Conservation (phyloP, 2,888 invertebrate genomes). For the Lamproptera curius region DNA sequence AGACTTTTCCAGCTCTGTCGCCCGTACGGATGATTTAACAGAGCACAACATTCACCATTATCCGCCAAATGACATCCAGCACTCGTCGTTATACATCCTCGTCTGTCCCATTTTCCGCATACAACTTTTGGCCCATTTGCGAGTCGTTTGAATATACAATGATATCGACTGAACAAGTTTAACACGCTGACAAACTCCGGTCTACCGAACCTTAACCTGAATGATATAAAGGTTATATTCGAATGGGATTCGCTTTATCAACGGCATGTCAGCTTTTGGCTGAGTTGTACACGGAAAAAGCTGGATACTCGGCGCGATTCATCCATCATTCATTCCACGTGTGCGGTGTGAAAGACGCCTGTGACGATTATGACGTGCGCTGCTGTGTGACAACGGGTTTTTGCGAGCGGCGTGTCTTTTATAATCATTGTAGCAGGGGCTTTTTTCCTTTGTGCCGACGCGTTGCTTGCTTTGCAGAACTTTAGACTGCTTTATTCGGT, state of each 20-base stretch:
- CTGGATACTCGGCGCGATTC: conserved; percentile 60
- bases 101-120: conserved; percentile 49
- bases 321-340: conserved; percentile 69
- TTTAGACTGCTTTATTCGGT: conserved; percentile 40
- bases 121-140: conserved; percentile 67
- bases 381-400: conserved; percentile 39
- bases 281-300: conserved; percentile 52
- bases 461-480: conserved; percentile 41
- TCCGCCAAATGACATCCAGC: conserved; percentile 1
- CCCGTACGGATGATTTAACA: neutral
- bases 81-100: conserved; percentile 31
- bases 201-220: conserved; percentile 8
- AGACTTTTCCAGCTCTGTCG: neutral
- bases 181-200: conserved; percentile 5
- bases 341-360: conserved; percentile 64
- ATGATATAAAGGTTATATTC: conserved; percentile 32
- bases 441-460: conserved; percentile 43
- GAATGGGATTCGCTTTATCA: conserved; percentile 17
- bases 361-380: conserved; percentile 62
- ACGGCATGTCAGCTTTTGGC: conserved; percentile 31
- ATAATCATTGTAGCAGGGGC: conserved; percentile 40
- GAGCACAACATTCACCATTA: neutral
- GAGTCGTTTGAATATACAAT: conserved; percentile 53
- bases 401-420: conserved; percentile 37
- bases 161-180: conserved; percentile 42